Conservation (phyloP, 2,113 vertebrate genomes). For the Archilochus colubris region DNA sequence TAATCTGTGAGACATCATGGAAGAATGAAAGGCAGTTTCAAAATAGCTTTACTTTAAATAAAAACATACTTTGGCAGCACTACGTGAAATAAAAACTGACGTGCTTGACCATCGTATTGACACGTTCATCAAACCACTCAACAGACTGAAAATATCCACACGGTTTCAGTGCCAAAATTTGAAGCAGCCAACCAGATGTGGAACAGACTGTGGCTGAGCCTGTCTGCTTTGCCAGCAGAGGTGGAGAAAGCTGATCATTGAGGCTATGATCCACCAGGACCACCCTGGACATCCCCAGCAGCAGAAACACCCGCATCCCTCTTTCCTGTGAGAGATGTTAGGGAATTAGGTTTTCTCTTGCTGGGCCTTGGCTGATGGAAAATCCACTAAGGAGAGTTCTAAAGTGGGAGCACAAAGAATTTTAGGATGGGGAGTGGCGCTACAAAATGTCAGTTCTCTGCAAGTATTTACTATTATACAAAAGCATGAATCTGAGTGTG, state of each 20-base stretch:
- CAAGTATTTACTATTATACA: neutral
- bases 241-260: neutral
- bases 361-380: neutral
- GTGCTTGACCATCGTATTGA: constrained; percentile 33
- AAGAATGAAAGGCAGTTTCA: constrained; percentile 49
- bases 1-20: neutral
- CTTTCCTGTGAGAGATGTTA: neutral
- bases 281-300: neutral
- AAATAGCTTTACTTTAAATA: constrained; percentile 50
- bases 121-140: constrained; percentile 32
- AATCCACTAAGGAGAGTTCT: neutral
- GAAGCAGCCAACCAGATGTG: constrained; percentile 40
- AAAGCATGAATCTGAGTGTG: neutral
- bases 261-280: neutral
- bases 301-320: neutral
- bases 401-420: neutral
- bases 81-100: constrained; percentile 4
- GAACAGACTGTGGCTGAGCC: neutral
- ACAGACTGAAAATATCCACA: constrained; percentile 9
- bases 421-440: neutral
- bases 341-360: neutral
- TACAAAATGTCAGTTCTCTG: neutral
- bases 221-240: neutral
- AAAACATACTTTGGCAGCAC: constrained; percentile 38
- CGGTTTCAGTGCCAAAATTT: neutral